Conservation (phyloP, 2,113 vertebrate genomes). For the Lophura nycthemera region DNA sequence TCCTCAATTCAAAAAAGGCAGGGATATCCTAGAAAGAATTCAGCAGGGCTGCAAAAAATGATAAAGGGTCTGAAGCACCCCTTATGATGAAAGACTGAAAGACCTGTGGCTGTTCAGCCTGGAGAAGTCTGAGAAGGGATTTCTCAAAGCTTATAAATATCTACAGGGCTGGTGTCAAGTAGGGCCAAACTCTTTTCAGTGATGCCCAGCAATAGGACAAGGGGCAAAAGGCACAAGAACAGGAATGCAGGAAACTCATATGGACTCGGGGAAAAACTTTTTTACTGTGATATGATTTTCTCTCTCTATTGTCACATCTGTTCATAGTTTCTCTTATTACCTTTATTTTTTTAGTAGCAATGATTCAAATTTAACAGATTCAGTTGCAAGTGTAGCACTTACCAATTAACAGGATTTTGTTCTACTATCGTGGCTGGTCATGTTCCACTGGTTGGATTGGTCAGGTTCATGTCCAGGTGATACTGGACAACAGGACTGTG, state of each 20-base stretch:
- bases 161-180: not conserved
- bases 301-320: not conserved
- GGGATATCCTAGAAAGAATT: not conserved
- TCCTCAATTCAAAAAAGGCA: not conserved
- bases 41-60: not conserved
- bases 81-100: not conserved
- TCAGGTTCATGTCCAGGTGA: not conserved
- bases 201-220: not conserved
- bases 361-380: not conserved
- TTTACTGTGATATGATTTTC: not conserved
- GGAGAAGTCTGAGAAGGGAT: not conserved
- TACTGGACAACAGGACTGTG: not conserved
- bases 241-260: not conserved
- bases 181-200: not conserved
- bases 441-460: not conserved
- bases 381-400: not conserved
- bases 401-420: not conserved
- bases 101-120: not conserved
- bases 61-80: not conserved
- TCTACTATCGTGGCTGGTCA: not conserved
- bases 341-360: not conserved
- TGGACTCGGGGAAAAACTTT: not conserved
- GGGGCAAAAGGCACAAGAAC: not conserved
- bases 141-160: not conserved
- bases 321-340: not conserved